phyloP scores from a whole-genome alignment of 2,797 vertebrate species.

The Lepilemur septentrionalis region DNA sequence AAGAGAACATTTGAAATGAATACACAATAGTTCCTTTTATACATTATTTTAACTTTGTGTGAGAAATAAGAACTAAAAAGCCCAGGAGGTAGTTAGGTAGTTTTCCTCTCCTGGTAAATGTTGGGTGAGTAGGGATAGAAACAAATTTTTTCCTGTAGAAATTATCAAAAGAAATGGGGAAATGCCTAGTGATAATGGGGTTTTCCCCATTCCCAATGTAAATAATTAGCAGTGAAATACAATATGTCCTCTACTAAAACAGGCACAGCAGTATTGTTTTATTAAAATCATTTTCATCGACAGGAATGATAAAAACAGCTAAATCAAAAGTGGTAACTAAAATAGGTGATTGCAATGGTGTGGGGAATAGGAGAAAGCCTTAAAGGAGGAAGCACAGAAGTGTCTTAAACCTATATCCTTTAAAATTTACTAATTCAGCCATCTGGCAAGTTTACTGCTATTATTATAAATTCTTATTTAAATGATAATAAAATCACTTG shows the following conservation, averaged over 20 bases:
- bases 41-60: not conserved
- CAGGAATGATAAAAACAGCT: not conserved
- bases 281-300: constrained; percentile 1
- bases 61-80: not conserved
- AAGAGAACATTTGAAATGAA: not conserved
- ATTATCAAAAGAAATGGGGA: not conserved
- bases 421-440: constrained; percentile 71
- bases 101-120: not conserved
- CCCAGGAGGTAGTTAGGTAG: not conserved
- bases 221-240: not conserved
- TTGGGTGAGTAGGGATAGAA: not conserved
- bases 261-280: not conserved
- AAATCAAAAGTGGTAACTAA: not conserved
- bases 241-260: not conserved
- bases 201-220: not conserved
- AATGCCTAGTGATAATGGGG: not conserved
- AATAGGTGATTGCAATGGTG: not conserved
- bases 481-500: constrained; percentile 82
- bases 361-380: not conserved
- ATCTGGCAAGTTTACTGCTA: constrained; percentile 78
- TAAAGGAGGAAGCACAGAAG: not conserved
- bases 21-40: not conserved
- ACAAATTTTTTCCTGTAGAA: not conserved
- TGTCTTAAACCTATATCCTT: constrained; percentile 49
- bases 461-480: constrained; percentile 82